Evolutionary conservation across 2,888 invertebrate species (phyloP).

Genomic region (Gonocerus acuteangulatus): DNA sequence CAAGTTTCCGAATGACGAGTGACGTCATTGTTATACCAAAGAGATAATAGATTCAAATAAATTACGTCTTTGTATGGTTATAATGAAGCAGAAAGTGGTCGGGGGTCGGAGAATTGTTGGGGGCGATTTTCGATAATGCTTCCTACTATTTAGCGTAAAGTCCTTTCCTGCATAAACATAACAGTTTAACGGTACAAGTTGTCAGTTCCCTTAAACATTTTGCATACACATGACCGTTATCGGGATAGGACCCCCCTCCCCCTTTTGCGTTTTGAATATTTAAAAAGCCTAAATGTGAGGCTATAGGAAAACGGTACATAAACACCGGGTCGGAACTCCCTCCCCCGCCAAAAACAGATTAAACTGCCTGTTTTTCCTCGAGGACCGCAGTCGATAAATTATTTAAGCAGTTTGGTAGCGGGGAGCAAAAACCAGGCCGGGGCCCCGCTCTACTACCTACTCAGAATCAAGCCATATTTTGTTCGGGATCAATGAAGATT

Average conservation of each 20-base stretch:
- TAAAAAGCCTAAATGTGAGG: not conserved
- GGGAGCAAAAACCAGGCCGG: conserved; percentile 8
- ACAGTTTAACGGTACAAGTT: no score
- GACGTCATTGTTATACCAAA: no score
- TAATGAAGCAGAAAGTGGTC: no score
- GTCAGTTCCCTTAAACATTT: no score
- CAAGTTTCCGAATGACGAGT: no score
- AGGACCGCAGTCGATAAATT: conserved; percentile 10
- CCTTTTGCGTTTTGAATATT: conserved; percentile 21
- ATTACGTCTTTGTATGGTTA: no score
- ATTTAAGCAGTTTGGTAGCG: conserved; percentile 22
- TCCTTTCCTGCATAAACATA: no score
- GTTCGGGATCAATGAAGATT: not conserved
- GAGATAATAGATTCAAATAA: no score
- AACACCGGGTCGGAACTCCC: not conserved
- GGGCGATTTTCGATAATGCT: no score
- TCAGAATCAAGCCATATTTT: not conserved
- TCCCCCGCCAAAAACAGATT: conserved; percentile 10
- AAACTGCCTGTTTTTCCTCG: conserved; percentile 12
- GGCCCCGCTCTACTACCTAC: not conserved
- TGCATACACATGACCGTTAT: conserved; percentile 9
- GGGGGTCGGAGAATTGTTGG: no score
- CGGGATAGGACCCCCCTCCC: not conserved
- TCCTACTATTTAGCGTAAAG: no score
- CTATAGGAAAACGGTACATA: conserved; percentile 1